A percentile compares a stretch with the other conserved stretches of the same genome.
phyloP scores from a whole-genome alignment of 2,113 vertebrate genomes.

The Elaphurus davidianus region DNA sequence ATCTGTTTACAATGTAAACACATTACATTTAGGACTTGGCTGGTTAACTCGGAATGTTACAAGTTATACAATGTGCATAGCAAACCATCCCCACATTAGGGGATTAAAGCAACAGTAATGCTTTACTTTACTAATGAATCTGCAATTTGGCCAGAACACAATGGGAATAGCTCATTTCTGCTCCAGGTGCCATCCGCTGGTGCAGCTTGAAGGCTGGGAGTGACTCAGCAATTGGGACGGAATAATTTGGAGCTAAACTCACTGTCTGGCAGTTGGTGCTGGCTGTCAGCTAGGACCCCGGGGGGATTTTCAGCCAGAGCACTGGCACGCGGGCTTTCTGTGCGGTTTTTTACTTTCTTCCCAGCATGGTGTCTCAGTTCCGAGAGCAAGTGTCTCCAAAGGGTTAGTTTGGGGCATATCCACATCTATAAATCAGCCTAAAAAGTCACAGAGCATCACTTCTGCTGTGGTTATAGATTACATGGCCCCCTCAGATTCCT shows the following conservation, averaged over 20 bases:
- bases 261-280: neutral
- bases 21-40: neutral
- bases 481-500: neutral
- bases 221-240: neutral
- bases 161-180: neutral
- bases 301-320: neutral
- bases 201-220: neutral
- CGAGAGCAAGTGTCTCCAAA: neutral
- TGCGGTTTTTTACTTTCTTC: neutral
- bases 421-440: neutral
- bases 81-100: neutral
- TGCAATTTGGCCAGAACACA: neutral
- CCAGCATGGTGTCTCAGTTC: neutral
- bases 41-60: neutral
- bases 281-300: neutral
- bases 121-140: neutral
- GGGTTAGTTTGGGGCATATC: fast-evolving
- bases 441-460: neutral
- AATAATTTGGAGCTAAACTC: neutral
- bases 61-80: neutral
- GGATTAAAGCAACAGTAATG: neutral
- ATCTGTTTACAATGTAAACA: neutral
- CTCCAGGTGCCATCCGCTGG: neutral
- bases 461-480: neutral
- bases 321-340: neutral